A percentile compares a stretch with the other conserved stretches of the same genome.
Evolutionary conservation across 2,888 invertebrate genomes (phyloP).

Genomic region (Myopa tessellatipennis): DNA sequence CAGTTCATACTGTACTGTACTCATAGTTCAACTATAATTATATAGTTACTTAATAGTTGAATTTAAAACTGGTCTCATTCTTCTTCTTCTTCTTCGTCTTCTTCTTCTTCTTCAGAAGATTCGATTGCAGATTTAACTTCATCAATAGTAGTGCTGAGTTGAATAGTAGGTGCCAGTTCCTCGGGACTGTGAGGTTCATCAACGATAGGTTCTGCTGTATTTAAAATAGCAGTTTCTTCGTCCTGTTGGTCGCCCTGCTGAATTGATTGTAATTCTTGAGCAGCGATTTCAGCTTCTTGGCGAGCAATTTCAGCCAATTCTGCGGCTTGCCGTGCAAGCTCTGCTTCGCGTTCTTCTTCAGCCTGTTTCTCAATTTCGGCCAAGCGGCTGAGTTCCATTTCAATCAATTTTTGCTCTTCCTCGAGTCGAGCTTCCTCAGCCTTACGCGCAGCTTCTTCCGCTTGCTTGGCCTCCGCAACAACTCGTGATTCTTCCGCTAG

Average conservation of each 20-base stretch:
- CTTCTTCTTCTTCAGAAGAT: conserved; percentile 52
- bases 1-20: no score
- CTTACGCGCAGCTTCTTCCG: conserved; percentile 68
- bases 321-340: conserved; percentile 78
- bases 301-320: conserved; percentile 77
- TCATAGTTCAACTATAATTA: no score
- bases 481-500: conserved; percentile 68
- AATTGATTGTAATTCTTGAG: conserved; percentile 70
- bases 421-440: conserved; percentile 70
- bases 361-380: conserved; percentile 70
- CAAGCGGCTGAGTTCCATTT: conserved; percentile 70
- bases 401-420: conserved; percentile 69
- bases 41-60: neutral
- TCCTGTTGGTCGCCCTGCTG: conserved; percentile 56
- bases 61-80: neutral
- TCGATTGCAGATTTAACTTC: conserved; percentile 47
- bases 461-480: conserved; percentile 65
- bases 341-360: conserved; percentile 73
- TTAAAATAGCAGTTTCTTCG: conserved; percentile 46
- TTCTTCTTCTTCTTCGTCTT: conserved; percentile 52
- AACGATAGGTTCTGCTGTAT: conserved; percentile 65
- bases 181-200: conserved; percentile 64
- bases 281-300: conserved; percentile 74
- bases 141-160: conserved; percentile 53
- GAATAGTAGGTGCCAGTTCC: conserved; percentile 55